Evolutionary conservation across 2,888 invertebrate species (phyloP).

Genomic region (Drosophila paracracens): DNA sequence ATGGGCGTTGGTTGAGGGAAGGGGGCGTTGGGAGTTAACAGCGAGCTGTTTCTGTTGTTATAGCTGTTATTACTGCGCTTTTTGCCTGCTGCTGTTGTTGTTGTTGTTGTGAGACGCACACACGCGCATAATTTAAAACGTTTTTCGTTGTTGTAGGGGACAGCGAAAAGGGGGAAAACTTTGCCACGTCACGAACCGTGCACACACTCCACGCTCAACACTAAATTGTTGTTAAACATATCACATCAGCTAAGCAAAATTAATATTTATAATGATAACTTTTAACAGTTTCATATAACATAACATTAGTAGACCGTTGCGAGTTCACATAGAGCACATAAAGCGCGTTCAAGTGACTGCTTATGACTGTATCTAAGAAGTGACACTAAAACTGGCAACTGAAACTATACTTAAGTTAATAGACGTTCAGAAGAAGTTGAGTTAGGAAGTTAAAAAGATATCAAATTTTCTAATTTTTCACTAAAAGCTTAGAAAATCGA

Average conservation of each 20-base stretch:
- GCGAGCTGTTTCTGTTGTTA: conserved; percentile 51
- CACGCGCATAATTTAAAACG: conserved; percentile 75
- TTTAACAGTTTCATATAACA: not conserved
- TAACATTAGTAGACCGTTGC: not conserved
- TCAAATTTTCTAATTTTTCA: not conserved
- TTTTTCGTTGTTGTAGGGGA: conserved; percentile 43
- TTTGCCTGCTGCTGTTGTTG: conserved; percentile 35
- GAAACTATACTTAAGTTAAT: not conserved
- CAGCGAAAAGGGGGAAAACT: conserved; percentile 20
- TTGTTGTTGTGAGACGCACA: conserved; percentile 44
- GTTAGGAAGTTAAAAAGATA: too few relatives aligned
- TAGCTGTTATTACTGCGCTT: conserved; percentile 51
- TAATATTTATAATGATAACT: not conserved
- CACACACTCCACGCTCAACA: conserved; percentile 46
- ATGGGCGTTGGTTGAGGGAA: not conserved
- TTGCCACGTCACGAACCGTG: conserved; percentile 44
- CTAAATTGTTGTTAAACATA: conserved; percentile 6
- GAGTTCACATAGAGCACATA: not conserved
- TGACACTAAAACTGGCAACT: not conserved
- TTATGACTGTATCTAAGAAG: not conserved
- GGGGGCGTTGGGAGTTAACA: conserved; percentile 18
- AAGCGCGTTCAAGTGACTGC: not conserved
- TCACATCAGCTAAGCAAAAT: not conserved
- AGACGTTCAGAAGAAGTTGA: not conserved
- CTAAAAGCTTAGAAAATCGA: rapidly evolving